These are phyloP conservation scores for Drosophila setosimentum DNA, from an alignment of 2,888 invertebrate species.

Conservation along the genomic window DNA sequence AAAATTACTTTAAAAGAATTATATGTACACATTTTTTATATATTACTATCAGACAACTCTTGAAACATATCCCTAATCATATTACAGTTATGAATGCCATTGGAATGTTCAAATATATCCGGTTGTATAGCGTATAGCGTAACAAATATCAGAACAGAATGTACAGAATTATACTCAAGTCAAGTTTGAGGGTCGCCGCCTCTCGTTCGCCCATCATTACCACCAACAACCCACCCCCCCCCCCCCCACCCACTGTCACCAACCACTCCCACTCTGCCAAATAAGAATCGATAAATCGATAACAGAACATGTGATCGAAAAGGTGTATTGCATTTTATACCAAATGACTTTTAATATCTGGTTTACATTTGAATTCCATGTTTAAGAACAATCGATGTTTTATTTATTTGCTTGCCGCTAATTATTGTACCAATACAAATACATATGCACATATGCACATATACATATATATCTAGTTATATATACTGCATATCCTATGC, in stretches of 20 bases:
- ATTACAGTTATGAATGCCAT: neutral
- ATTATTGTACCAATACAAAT: slow-evolving; percentile 79
- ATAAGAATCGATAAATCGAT: slow-evolving; percentile 24
- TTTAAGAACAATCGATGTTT: slow-evolving; percentile 79
- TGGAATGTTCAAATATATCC: neutral
- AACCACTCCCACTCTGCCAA: neutral
- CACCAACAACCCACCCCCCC: neutral
- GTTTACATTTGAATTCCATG: slow-evolving; percentile 73
- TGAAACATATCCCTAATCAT: neutral
- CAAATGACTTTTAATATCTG: slow-evolving; percentile 74
- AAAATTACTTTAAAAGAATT: neutral
- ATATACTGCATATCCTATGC: slow-evolving; percentile 48
- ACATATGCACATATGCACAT: slow-evolving; percentile 37
- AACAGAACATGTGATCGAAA: slow-evolving; percentile 42
- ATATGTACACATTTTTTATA: neutral
- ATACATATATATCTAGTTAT: slow-evolving; percentile 41
- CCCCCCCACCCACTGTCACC: neutral
- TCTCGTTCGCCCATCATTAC: neutral
- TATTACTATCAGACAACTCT: neutral
- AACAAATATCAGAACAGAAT: neutral
- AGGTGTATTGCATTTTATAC: slow-evolving; percentile 66
- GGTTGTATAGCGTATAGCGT: neutral
- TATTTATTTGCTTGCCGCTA: slow-evolving; percentile 66
- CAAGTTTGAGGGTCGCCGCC: neutral
- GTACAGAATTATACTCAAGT: too few species aligned